Conservation (phyloP, 2,113 vertebrate genomes). For the Bettongia penicillata region DNA sequence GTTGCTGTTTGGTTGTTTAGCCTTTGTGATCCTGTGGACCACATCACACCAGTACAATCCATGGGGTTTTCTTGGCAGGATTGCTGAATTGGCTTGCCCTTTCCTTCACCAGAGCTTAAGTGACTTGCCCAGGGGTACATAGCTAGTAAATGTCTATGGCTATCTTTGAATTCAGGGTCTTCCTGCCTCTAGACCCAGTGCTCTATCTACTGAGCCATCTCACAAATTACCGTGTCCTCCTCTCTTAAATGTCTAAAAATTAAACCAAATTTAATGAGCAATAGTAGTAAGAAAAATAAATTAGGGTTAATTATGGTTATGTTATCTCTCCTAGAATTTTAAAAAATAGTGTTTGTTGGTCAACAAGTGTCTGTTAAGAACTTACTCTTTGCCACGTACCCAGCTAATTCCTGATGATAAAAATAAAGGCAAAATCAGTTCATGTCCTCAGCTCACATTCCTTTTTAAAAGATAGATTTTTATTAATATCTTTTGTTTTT, state of each 20-base stretch:
- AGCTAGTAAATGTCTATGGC: background rate
- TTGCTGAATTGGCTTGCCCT: background rate
- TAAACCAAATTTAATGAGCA: background rate
- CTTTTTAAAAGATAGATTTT: background rate
- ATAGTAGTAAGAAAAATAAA: background rate
- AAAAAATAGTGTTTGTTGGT: background rate
- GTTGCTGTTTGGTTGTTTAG: background rate
- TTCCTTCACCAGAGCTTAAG: background rate
- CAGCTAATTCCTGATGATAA: background rate
- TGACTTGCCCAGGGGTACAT: background rate
- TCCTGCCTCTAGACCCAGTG: background rate
- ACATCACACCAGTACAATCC: background rate
- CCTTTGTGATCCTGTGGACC: no score
- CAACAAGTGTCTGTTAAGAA: background rate
- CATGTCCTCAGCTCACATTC: background rate
- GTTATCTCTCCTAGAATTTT: background rate
- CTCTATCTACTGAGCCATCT: background rate
- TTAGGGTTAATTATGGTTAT: background rate
- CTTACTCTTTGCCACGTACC: background rate
- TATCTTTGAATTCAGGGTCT: background rate
- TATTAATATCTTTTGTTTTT: background rate
- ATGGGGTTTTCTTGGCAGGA: background rate
- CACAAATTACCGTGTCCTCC: background rate
- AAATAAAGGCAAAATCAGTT: background rate
- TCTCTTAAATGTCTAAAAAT: background rate